These are phyloP conservation scores for Phragmatobia fuliginosa DNA, from an alignment of 2,888 invertebrate species.

Conservation along the genomic window DNA sequence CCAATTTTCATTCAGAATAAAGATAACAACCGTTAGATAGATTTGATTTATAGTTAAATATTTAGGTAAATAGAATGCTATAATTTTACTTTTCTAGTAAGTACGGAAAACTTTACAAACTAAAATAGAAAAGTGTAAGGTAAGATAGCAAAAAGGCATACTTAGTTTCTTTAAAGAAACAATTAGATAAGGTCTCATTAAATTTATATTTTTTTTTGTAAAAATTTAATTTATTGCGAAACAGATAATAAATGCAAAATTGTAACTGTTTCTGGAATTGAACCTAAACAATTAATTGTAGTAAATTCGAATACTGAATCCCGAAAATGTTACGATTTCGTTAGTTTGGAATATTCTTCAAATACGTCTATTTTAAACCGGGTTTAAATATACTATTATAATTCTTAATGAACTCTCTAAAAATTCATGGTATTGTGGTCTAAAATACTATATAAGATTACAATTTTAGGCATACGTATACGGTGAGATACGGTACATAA, in stretches of 20 bases:
- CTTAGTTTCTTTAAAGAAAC: neutral
- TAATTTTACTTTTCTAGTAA: no score
- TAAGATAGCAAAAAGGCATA: neutral
- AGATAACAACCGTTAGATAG: neutral
- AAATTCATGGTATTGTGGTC: neutral
- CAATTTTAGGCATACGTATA: no score
- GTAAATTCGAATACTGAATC: neutral
- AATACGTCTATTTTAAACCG: neutral
- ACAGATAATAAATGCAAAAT: conserved; percentile 1
- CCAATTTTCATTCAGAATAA: neutral
- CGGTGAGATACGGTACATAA: no score
- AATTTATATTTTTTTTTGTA: neutral
- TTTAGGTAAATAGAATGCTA: neutral
- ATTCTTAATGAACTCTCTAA: no score
- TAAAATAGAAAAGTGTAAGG: no score
- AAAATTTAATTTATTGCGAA: neutral
- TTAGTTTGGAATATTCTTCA: neutral
- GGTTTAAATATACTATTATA: no score
- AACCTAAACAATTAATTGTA: neutral
- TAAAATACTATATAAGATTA: no score
- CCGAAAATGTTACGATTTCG: neutral
- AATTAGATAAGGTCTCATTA: neutral
- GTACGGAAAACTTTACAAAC: no score
- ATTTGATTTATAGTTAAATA: no score
- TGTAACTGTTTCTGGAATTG: neutral